Evolutionary conservation across 2,888 invertebrate species (phyloP).

Genomic region (Seira ritae): DNA sequence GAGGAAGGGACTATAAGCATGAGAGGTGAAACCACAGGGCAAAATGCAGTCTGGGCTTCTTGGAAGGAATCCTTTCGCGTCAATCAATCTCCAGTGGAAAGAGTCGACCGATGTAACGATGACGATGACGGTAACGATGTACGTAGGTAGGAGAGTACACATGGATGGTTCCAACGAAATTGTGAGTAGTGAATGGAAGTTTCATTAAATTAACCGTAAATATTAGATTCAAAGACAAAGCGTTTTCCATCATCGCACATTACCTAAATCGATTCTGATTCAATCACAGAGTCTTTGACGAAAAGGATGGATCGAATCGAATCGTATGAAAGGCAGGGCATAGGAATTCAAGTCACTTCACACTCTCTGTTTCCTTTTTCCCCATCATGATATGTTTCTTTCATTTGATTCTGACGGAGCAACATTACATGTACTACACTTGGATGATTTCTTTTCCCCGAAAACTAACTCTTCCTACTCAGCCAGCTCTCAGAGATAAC

Average conservation of each 20-base stretch:
- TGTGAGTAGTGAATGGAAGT: slow-evolving; percentile 7
- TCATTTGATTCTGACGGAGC: background rate
- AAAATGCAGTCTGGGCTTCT: background rate
- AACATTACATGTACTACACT: background rate
- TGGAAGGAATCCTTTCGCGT: background rate
- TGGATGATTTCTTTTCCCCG: background rate
- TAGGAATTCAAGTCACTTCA: background rate
- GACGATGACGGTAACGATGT: no score
- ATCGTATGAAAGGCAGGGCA: background rate
- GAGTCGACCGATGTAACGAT: no score
- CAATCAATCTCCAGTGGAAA: background rate
- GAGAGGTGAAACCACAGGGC: background rate
- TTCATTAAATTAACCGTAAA: slow-evolving; percentile 60
- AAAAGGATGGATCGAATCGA: background rate
- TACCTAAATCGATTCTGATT: slow-evolving; percentile 50
- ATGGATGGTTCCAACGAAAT: no score
- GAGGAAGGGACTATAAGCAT: background rate
- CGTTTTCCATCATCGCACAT: slow-evolving; percentile 42
- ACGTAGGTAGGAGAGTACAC: no score
- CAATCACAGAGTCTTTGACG: slow-evolving; percentile 5
- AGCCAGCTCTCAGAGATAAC: no score
- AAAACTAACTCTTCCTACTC: background rate
- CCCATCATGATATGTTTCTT: background rate
- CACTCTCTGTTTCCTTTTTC: slow-evolving; percentile 1
- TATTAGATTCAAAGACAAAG: slow-evolving; percentile 52